Evolutionary conservation across 1,140 invertebrate species (phyloP).

Genomic region (Camponotus floridanus): DNA sequence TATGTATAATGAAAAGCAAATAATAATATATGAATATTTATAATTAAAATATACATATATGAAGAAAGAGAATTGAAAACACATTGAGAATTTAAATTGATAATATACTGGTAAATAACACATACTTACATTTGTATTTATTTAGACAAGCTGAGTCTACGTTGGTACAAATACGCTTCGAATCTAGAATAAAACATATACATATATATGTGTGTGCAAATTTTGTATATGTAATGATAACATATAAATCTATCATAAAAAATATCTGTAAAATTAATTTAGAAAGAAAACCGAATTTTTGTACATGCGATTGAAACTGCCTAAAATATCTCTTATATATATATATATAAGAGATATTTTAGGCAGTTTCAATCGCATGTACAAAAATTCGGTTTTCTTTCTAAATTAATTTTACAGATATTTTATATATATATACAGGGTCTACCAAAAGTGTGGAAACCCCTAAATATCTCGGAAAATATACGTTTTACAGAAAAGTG

Average conservation of each 20-base stretch:
- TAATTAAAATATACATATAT: neutral
- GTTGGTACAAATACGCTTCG: constrained; percentile 64
- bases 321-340: neutral
- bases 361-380: neutral
- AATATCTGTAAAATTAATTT: constrained; percentile 1
- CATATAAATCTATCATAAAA: neutral
- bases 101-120: neutral
- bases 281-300: neutral
- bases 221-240: too few species aligned
- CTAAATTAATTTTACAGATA: neutral
- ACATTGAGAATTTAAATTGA: neutral
- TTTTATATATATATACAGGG: too few species aligned
- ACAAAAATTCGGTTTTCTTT: neutral
- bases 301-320: neutral
- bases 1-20: constrained; percentile 12
- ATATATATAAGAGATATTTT: neutral
- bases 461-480: too few species aligned
- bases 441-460: too few species aligned
- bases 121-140: constrained; percentile 63
- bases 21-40: too few species aligned
- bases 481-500: too few species aligned
- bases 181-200: constrained; percentile 29
- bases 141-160: constrained; percentile 60
- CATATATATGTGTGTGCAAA: constrained; percentile 6
- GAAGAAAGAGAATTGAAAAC: neutral